Conservation (phyloP, 2,888 invertebrate species). For the Tetragonula carbonaria region DNA sequence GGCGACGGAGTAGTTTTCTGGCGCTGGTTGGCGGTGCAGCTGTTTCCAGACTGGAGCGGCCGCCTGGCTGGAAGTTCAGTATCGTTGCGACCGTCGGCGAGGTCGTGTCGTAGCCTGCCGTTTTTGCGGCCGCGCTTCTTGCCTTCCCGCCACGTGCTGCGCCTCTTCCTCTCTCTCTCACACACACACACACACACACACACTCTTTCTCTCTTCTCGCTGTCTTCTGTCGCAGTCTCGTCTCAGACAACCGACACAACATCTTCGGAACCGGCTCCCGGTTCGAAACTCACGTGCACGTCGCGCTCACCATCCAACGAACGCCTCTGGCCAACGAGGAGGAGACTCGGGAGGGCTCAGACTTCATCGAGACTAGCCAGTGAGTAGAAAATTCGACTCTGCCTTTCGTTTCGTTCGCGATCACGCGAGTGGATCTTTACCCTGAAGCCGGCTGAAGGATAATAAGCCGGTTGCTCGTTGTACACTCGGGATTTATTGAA, state of each 20-base stretch:
- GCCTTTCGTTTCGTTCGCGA: not conserved
- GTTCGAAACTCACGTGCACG: constrained; percentile 5
- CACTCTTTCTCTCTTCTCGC: not conserved
- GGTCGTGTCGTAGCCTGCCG: constrained; percentile 59
- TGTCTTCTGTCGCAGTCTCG: not conserved
- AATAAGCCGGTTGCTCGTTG: too few relatives aligned
- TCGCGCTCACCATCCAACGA: constrained; percentile 2
- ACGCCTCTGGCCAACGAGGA: constrained; percentile 2
- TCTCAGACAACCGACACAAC: constrained; percentile 1
- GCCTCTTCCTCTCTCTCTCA: constrained; percentile 7
- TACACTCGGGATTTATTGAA: not conserved
- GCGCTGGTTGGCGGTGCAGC: constrained; percentile 67
- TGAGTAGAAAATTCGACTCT: constrained; percentile 23
- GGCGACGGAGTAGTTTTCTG: constrained; percentile 57
- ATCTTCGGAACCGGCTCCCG: constrained; percentile 29
- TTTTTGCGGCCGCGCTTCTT: constrained; percentile 40
- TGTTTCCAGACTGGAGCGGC: constrained; percentile 72
- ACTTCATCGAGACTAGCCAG: constrained; percentile 28
- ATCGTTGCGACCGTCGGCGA: constrained; percentile 74
- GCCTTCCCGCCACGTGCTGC: constrained; percentile 64
- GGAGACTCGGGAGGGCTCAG: constrained; percentile 10
- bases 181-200: too few relatives aligned
- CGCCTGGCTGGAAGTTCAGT: constrained; percentile 67
- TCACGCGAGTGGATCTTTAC: too few relatives aligned
- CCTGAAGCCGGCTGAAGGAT: too few relatives aligned